phyloP scores from a whole-genome alignment of 2,888 invertebrate species.

The Cheilosia scutellata region DNA sequence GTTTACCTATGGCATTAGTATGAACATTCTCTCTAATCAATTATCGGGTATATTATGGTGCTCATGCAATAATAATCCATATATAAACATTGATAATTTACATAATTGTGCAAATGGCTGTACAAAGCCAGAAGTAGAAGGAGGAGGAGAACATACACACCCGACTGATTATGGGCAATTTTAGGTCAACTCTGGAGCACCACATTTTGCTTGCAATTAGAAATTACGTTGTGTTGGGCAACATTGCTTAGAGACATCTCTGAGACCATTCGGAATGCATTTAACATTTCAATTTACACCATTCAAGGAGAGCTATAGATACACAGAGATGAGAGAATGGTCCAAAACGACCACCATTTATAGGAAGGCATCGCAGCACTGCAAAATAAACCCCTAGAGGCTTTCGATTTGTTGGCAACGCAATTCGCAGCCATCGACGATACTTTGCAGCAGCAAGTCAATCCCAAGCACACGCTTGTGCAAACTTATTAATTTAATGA shows the following conservation, averaged over 20 bases:
- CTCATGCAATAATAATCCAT: slow-evolving; percentile 70
- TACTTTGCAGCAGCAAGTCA: slow-evolving; percentile 45
- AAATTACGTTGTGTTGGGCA: slow-evolving; percentile 52
- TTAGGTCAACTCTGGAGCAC: slow-evolving; percentile 39
- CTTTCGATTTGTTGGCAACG: slow-evolving; percentile 62
- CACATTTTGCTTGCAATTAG: slow-evolving; percentile 58
- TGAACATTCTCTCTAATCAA: slow-evolving; percentile 67
- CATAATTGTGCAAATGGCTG: slow-evolving; percentile 62
- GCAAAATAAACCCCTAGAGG: slow-evolving; percentile 57
- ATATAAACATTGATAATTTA: slow-evolving; percentile 70
- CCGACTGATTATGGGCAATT: slow-evolving; percentile 25
- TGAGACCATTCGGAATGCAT: slow-evolving; percentile 64
- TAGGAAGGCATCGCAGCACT: slow-evolving; percentile 28
- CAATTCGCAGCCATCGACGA: neutral
- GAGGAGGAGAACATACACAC: neutral
- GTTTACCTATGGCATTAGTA: slow-evolving; percentile 56
- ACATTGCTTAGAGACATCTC: slow-evolving; percentile 39
- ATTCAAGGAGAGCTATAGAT: slow-evolving; percentile 29
- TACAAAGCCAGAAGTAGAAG: neutral
- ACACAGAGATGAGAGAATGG: slow-evolving; percentile 17
- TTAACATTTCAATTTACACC: slow-evolving; percentile 75
- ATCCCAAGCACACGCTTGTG: slow-evolving; percentile 69
- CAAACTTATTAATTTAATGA: slow-evolving; percentile 75
- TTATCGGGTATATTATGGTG: slow-evolving; percentile 54
- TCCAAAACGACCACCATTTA: slow-evolving; percentile 44